phyloP scores from a whole-genome alignment of 2,113 vertebrate species.

The Lanius collurio region DNA sequence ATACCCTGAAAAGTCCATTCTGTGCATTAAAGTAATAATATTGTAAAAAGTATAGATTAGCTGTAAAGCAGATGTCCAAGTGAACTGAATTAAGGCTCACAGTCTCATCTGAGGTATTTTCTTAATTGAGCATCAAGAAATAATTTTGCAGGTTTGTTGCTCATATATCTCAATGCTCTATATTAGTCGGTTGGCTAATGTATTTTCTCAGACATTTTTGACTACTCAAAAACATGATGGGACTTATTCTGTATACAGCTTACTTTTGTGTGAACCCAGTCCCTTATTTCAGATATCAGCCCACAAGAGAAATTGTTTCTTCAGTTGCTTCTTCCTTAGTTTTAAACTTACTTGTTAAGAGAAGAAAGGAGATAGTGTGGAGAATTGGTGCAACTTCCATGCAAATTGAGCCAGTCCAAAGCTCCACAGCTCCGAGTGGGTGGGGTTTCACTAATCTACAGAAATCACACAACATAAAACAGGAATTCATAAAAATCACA shows the following conservation, averaged over 20 bases:
- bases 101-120: background rate
- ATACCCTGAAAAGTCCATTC: background rate
- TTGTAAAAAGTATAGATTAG: background rate
- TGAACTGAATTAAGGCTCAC: background rate
- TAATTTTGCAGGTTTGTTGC: background rate
- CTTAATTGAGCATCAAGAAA: background rate
- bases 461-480: background rate
- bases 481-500: background rate
- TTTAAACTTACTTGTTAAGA: constrained; percentile 63
- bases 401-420: constrained; percentile 78
- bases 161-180: background rate
- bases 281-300: background rate
- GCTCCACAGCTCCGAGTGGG: constrained; percentile 50
- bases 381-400: constrained; percentile 56
- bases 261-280: background rate
- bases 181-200: background rate
- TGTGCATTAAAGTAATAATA: background rate
- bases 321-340: background rate
- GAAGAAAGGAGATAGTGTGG: constrained; percentile 28
- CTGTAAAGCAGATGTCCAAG: background rate
- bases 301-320: background rate
- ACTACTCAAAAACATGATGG: background rate
- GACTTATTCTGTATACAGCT: background rate
- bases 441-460: constrained; percentile 77
- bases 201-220: background rate